Evolutionary conservation across 2,888 invertebrate genomes (phyloP).

Genomic region (Chaetogeoica ovagalla): DNA sequence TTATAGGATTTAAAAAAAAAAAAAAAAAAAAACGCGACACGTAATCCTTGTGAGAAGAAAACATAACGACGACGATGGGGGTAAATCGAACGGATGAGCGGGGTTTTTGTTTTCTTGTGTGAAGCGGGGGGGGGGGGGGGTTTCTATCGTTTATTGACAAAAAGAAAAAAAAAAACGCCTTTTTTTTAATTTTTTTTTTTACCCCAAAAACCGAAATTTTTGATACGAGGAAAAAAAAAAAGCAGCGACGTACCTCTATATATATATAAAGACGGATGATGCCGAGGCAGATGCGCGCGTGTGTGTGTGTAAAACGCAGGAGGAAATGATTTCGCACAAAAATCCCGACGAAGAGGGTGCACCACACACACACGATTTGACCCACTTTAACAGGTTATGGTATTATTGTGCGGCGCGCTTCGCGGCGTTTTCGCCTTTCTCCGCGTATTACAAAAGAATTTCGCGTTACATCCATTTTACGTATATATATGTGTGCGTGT

Average conservation of each 20-base stretch:
- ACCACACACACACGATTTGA: slow-evolving; percentile 18
- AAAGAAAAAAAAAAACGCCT: too few species aligned
- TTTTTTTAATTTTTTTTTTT: slow-evolving; percentile 26
- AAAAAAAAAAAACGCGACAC: background rate
- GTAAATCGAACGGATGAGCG: slow-evolving; percentile 49
- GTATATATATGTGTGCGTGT: too few species aligned
- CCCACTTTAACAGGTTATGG: slow-evolving; percentile 52
- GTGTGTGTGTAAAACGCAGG: slow-evolving; percentile 11
- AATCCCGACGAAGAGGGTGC: slow-evolving; percentile 41
- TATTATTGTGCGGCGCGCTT: background rate
- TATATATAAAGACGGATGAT: slow-evolving; percentile 4
- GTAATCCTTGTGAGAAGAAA: slow-evolving; percentile 44
- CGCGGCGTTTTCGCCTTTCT: slow-evolving; percentile 46
- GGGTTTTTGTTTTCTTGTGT: too few species aligned
- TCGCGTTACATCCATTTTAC: background rate
- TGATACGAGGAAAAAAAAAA: background rate
- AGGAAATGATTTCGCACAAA: slow-evolving; percentile 53
- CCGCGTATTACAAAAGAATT: slow-evolving; percentile 39
- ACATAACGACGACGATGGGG: slow-evolving; percentile 19
- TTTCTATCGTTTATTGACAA: slow-evolving; percentile 8
- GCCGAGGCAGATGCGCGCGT: slow-evolving; percentile 19
- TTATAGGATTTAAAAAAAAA: too few species aligned
- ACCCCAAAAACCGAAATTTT: slow-evolving; percentile 7
- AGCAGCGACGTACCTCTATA: background rate
- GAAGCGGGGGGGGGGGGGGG: too few species aligned